Evolutionary conservation across 53 echinoderm and acorn worm species (phyloP), one percentile per base, ranked within the genome.

Genomic region (Actinopyga echinites): DNA sequence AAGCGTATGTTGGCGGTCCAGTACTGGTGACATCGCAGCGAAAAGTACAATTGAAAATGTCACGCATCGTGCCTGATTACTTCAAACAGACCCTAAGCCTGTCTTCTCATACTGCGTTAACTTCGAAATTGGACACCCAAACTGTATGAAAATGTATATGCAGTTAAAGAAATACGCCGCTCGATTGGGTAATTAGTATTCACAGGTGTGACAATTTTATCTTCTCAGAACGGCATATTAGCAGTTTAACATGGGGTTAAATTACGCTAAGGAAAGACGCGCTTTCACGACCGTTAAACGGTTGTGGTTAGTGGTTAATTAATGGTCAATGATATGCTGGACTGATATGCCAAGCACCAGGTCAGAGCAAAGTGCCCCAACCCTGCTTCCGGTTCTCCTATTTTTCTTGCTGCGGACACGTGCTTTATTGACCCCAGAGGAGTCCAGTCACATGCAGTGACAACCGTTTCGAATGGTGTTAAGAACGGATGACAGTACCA

Each of bases 261-360:
- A 44, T 71, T 71, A 71, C 71, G 42, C 71, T 25, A 3, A 42
- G 45, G 43, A 40, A 40, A 42, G 44, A 42, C 71, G 71, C 38
- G 44, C 28, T 71, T 71, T 25, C 71, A 71, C 71, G 40, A 71
- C 28, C 37, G 71, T 15, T 71, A 44, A 71, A 71, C 71, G 71
- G 9, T 71, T 71, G 71, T 44, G 71, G 71, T 71, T 71, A 71
- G 38, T 13, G 42, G 71, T 71, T 71, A 71, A 71, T 71, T 71
- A 71, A 71, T 71, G 21, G 25, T 71, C 24, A 71, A 71, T 71
- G 71, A 71, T 71, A 71, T 10, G 71, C 17, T 25, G 44, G 26
- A 9, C 40, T 71, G 44, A 49, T 71, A 44, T 40, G 71, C 37
- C 40, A n/a, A 71, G 44, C 12, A 23, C 40, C 44, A 40, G 71